These are phyloP conservation scores for Drosophila ochracea DNA, from an alignment of 2,888 invertebrate species.

Conservation along the genomic window DNA sequence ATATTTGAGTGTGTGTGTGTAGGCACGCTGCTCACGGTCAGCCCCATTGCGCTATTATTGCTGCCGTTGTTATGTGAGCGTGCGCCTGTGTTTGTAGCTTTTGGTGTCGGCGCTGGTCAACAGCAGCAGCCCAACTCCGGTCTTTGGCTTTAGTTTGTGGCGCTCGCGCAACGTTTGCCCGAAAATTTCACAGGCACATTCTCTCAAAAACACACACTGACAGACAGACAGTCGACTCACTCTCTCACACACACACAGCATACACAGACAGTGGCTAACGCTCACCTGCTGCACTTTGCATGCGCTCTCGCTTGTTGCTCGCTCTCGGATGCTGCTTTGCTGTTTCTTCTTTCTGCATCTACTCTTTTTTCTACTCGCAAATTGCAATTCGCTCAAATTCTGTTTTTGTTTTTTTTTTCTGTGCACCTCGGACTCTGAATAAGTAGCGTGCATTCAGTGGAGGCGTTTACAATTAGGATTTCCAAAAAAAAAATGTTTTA, in stretches of 20 bases:
- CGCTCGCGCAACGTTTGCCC: constrained; percentile 66
- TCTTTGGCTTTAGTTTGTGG: constrained; percentile 59
- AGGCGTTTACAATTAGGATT: constrained; percentile 38
- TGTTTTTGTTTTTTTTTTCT: constrained; percentile 32
- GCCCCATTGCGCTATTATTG: constrained; percentile 64
- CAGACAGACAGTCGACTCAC: constrained; percentile 12
- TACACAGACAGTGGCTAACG: constrained; percentile 12
- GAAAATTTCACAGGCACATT: constrained; percentile 53
- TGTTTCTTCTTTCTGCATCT: constrained; percentile 28
- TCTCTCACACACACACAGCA: constrained; percentile 17
- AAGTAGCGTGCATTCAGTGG: constrained; percentile 9
- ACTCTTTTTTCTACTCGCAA: constrained; percentile 32
- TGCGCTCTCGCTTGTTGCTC: constrained; percentile 61
- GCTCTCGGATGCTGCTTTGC: constrained; percentile 52
- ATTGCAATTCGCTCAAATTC: constrained; percentile 44
- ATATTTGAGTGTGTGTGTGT: constrained; percentile 33
- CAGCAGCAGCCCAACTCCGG: constrained; percentile 55
- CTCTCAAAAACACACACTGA: constrained; percentile 44
- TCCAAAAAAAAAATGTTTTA: constrained; percentile 30
- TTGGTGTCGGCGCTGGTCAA: constrained; percentile 60
- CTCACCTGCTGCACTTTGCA: constrained; percentile 78
- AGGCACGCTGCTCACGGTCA: constrained; percentile 61
- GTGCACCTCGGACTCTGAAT: constrained; percentile 28
- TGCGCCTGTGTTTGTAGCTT: constrained; percentile 57
- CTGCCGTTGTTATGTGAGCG: constrained; percentile 59